Conservation (phyloP, 2,113 vertebrate species). For the Machaerirhynchus nigripectus region DNA sequence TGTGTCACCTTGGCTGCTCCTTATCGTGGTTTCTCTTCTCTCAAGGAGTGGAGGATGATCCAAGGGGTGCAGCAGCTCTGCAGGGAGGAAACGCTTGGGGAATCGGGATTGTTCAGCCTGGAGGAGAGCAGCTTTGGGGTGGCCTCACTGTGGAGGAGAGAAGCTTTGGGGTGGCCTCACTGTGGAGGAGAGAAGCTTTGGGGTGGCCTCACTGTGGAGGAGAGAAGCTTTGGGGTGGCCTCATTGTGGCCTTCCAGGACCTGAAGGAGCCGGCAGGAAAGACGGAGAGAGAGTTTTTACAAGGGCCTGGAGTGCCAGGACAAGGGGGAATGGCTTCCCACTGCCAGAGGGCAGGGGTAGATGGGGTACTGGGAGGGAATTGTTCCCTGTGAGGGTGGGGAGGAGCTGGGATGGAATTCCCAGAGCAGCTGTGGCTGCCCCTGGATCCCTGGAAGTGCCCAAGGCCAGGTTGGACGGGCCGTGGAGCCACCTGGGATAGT, state of each 20-base stretch:
- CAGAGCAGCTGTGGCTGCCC: background rate
- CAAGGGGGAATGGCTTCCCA: background rate
- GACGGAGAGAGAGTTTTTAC: background rate
- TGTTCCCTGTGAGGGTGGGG: background rate
- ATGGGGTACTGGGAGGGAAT: background rate
- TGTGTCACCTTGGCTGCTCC: background rate
- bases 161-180: background rate
- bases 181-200: background rate
- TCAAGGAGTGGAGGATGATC: background rate
- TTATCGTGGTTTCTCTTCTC: accelerated
- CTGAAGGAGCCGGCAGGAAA: background rate
- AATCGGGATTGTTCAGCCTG: background rate
- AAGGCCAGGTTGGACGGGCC: accelerated
- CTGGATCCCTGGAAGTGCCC: background rate
- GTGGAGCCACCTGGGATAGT: background rate
- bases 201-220: background rate
- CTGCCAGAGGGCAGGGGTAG: background rate
- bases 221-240: background rate
- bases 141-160: background rate
- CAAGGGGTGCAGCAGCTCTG: background rate
- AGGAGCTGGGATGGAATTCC: background rate
- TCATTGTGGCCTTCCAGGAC: background rate
- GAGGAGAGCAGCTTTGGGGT: background rate
- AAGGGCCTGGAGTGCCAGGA: background rate
- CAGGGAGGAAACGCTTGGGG: background rate